Evolutionary conservation across 2,888 invertebrate species (phyloP).

Genomic region (Cheilosia urbana): DNA sequence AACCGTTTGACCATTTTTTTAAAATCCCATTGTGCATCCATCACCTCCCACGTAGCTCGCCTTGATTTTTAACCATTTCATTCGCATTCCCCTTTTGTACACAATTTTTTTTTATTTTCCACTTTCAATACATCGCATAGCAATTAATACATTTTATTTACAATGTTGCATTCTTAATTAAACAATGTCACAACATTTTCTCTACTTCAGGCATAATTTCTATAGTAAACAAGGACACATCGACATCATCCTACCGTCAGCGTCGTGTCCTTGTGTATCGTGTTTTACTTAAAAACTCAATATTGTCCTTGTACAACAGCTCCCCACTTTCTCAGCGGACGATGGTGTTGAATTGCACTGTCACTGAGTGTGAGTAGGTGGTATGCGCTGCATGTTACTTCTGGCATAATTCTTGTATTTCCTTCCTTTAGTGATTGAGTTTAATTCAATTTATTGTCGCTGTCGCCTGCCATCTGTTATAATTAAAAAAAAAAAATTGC

Average conservation of each 20-base stretch:
- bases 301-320: slow-evolving; percentile 20
- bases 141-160: slow-evolving; percentile 73
- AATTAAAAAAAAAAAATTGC: slow-evolving; percentile 67
- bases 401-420: slow-evolving; percentile 62
- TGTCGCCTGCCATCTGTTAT: slow-evolving; percentile 61
- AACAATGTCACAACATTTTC: slow-evolving; percentile 70
- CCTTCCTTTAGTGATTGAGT: slow-evolving; percentile 59
- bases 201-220: slow-evolving; percentile 64
- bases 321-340: neutral
- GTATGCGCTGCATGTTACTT: slow-evolving; percentile 11
- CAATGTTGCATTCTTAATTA: slow-evolving; percentile 68
- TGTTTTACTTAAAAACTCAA: slow-evolving; percentile 62
- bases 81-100: neutral
- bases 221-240: slow-evolving; percentile 30
- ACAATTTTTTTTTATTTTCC: slow-evolving; percentile 25
- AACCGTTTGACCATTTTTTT: no score
- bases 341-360: neutral
- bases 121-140: slow-evolving; percentile 63
- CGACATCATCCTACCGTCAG: neutral
- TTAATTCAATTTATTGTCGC: slow-evolving; percentile 71
- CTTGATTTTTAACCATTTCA: neutral
- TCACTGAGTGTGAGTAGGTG: neutral
- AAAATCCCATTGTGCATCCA: neutral
- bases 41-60: neutral
- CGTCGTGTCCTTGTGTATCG: slow-evolving; percentile 38